A percentile compares a stretch with the other conserved stretches of the same genome.
Conservation (phyloP, 2,888 invertebrate species). For the Drosophila eohydei region DNA sequence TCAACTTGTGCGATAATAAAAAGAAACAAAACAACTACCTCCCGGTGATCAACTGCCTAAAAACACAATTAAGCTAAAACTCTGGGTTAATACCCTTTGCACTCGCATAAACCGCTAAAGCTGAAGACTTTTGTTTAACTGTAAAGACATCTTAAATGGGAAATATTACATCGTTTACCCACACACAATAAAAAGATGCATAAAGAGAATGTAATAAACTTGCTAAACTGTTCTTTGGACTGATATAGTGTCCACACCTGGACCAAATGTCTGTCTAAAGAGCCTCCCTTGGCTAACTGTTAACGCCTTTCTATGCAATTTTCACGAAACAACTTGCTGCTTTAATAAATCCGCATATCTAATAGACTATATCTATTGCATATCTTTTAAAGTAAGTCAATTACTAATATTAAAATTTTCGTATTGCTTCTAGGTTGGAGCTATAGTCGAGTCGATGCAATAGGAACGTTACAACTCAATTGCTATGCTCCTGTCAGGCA, state of each 20-base stretch:
- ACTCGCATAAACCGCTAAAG: neutral
- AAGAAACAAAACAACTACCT: neutral
- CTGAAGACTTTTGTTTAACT: slow-evolving; percentile 6
- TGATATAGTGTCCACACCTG: neutral
- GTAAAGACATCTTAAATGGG: slow-evolving; percentile 2
- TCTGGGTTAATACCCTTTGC: slow-evolving; percentile 34
- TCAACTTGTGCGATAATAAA: slow-evolving; percentile 21
- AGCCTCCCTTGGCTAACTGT: neutral
- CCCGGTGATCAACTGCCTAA: neutral
- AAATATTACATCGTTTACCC: neutral
- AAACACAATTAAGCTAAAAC: neutral
- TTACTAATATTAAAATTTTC: neutral
- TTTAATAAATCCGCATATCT: neutral
- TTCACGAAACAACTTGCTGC: neutral
- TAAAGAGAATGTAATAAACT: neutral
- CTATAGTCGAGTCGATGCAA: slow-evolving; percentile 19
- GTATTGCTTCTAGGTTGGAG: slow-evolving; percentile 15
- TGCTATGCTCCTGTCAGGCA: slow-evolving; percentile 43
- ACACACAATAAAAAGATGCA: neutral
- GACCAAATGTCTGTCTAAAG: neutral
- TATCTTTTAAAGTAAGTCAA: neutral
- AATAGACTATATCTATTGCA: neutral
- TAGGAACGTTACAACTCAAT: slow-evolving; percentile 26
- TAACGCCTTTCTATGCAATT: slow-evolving; percentile 1
- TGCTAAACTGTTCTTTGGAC: neutral